A percentile compares a stretch with the other conserved stretches of the same genome.
phyloP scores from a whole-genome alignment of 2,797 vertebrate genomes.

The Sebastes hubbsi region DNA sequence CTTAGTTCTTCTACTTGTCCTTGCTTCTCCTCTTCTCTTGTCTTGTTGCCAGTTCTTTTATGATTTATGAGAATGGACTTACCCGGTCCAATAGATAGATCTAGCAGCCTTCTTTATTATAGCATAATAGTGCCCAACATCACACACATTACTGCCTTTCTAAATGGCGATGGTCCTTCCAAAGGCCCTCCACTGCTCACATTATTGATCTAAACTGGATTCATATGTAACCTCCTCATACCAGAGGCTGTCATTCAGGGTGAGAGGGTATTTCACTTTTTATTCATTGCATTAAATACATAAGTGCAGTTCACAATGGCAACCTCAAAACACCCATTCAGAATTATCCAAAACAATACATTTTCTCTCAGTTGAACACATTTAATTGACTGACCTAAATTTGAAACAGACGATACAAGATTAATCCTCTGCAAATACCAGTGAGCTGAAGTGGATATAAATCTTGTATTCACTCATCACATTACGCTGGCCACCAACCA shows the following conservation, averaged over 20 bases:
- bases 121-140: neutral
- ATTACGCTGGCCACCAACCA: neutral
- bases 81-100: neutral
- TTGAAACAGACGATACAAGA: neutral
- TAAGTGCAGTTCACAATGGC: neutral
- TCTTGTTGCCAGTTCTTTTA: constrained; percentile 22
- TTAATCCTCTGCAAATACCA: neutral
- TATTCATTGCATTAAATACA: neutral
- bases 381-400: neutral
- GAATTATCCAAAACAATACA: neutral
- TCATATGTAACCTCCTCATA: neutral
- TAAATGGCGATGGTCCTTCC: neutral
- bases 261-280: neutral
- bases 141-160: constrained; percentile 8
- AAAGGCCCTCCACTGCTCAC: neutral
- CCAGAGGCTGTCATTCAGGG: neutral
- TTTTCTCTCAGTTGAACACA: neutral
- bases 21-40: constrained; percentile 9
- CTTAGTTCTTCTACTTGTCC: neutral
- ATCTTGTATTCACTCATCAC: neutral
- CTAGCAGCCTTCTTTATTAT: neutral
- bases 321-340: neutral
- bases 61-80: constrained; percentile 25
- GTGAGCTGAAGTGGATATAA: neutral
- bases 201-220: constrained; percentile 31